phyloP scores from a whole-genome alignment of 2,888 invertebrate species.

The Tipula lateralis region DNA sequence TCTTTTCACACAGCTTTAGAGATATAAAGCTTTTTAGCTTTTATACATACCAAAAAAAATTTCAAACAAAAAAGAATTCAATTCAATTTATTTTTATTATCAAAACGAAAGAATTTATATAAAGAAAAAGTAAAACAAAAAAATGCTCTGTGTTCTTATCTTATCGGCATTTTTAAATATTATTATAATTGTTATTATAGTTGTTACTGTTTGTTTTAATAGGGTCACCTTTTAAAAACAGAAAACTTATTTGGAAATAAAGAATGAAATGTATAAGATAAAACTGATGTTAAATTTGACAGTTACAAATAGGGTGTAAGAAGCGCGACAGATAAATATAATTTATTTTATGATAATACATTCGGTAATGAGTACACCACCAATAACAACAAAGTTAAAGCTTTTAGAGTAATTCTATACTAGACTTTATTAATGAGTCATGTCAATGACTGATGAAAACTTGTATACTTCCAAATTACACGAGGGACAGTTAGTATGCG shows the following conservation, averaged over 20 bases:
- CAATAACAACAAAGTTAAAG: too few relatives aligned
- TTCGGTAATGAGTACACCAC: too few relatives aligned
- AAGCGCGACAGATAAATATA: too few relatives aligned
- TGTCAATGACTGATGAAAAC: too few relatives aligned
- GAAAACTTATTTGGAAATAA: not conserved
- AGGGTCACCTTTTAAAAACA: not conserved
- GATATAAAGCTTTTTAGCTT: not conserved
- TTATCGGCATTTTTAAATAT: not conserved
- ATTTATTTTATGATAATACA: too few relatives aligned
- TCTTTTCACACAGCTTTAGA: not conserved
- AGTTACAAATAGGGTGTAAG: too few relatives aligned
- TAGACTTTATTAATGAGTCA: too few relatives aligned
- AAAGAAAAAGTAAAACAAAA: not conserved
- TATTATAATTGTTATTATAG: not conserved
- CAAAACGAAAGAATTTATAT: not conserved
- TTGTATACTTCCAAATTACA: too few relatives aligned
- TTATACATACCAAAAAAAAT: not conserved
- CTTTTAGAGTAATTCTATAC: too few relatives aligned
- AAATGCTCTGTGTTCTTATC: not conserved
- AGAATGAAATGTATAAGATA: not conserved
- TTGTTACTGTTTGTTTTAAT: not conserved
- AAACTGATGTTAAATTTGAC: not conserved
- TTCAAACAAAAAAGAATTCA: not conserved
- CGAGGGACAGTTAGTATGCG: too few relatives aligned
- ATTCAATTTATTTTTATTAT: constrained; percentile 4